Conservation (phyloP, 1,140 invertebrate species). For the Tetramorium simillimum region DNA sequence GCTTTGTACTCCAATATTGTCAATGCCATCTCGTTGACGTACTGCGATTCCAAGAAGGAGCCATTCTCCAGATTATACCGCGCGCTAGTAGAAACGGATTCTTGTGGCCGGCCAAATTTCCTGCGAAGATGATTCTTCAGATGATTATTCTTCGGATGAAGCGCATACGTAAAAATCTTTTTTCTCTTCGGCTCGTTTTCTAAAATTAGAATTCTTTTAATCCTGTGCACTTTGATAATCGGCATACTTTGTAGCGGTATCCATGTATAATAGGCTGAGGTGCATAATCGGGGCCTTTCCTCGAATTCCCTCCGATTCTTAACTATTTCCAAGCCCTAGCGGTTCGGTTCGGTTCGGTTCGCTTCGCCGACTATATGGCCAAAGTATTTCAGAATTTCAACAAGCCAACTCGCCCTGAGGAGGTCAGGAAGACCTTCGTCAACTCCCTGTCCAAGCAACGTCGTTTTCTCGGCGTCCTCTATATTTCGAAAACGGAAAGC, state of each 20-base stretch:
- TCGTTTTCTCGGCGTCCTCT: neutral
- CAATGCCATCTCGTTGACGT: neutral
- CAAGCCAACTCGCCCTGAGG: conserved; percentile 31
- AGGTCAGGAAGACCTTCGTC: conserved; percentile 49
- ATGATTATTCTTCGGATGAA: neutral
- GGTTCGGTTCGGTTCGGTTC: neutral
- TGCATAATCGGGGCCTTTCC: conserved; percentile 11
- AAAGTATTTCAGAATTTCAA: conserved; percentile 46
- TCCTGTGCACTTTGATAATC: neutral
- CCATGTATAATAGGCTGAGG: neutral
- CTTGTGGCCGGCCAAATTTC: neutral
- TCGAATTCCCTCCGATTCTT: conserved; percentile 22
- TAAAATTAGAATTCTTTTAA: conserved; percentile 4
- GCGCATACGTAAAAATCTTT: neutral
- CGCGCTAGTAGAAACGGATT: conserved; percentile 25
- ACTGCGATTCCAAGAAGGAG: conserved; percentile 9
- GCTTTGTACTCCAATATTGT: neutral
- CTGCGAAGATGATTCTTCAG: conserved; percentile 14
- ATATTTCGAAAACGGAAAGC: conserved; percentile 22
- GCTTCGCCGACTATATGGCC: conserved; percentile 1
- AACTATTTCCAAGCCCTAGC: neutral
- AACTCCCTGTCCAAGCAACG: conserved; percentile 5
- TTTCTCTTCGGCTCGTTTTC: neutral
- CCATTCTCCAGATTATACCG: neutral
- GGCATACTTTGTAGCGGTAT: neutral